Base-by-base conservation (phyloP, 1,140 invertebrate genomes). In the Cotesia vestalis region DNA sequence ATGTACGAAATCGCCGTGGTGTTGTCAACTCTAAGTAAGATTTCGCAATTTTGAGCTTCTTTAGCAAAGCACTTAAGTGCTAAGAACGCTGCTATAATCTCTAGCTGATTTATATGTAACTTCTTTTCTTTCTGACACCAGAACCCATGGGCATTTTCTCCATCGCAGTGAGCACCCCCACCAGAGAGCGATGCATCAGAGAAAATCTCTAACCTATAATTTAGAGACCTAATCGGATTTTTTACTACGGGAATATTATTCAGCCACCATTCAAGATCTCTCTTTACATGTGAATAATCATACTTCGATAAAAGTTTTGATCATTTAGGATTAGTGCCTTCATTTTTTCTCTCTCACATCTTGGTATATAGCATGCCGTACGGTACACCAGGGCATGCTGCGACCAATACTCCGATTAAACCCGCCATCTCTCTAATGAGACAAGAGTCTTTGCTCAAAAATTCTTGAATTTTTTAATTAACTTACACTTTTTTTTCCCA, bases 91-190 rank as follows among this genome's bases (percentile, higher is more conserved):
- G 66, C 27, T 11, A 68, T 38, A 11, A 68, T 11, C n/a, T 68
- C 66, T 6, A 68, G 20, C 5, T 68, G 35, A 59, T 68, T 68
- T 8, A 68, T 68, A 38, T 68, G 66, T 17, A 27, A 59, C 4
- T 17, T 57, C 34, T 59, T 68, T 68, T 68, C 52, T 36, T 68
- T 36, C 2, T 34, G 12, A 59, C 2, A 36, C 55, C 66, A 60
- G 14, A 57, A 55, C 4, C 66, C 66, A 60, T 57, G 53, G 17
- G 53, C 11, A 9, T 35, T 68, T 4, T 68, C 27, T 1, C 57
- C 17, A 4, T 55, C 14, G 12, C 53, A 27, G 2, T 36, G 9
- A 14, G 53, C 66, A 14, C 55, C 66, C 66, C 53, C 60, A 17
- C 66, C 66, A 1, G 53, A 9, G 11, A 57, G 14, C 11, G 53